Percentiles rank a stretch among this genome's conserved stretches.
Evolutionary conservation across 2,888 invertebrate genomes (phyloP).

Genomic region (Drosophila formosana): DNA sequence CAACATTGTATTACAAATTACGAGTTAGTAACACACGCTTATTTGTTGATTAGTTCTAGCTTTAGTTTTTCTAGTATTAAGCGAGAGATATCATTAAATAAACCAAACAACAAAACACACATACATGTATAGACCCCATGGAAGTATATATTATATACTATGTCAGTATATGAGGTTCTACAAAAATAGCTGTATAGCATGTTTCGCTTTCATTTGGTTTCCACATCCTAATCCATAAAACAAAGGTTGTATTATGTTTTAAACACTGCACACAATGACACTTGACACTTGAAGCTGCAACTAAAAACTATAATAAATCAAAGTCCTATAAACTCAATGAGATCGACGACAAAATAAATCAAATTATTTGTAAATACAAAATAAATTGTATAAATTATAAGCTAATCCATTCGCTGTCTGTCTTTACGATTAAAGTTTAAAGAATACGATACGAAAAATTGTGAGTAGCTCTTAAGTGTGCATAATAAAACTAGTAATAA

Average conservation of each 20-base stretch:
- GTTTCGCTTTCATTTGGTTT: conserved; percentile 48
- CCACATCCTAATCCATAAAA: conserved; percentile 48
- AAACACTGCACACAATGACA: conserved; percentile 48
- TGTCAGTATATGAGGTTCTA: conserved; percentile 29
- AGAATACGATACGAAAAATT: conserved; percentile 63
- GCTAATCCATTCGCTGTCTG: conserved; percentile 56
- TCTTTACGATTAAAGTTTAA: conserved; percentile 50
- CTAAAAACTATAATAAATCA: conserved; percentile 37
- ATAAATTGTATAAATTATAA: conserved; percentile 61
- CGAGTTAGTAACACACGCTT: conserved; percentile 82
- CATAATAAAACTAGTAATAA: conserved; percentile 72
- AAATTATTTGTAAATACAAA: conserved; percentile 55
- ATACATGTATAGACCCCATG: conserved; percentile 4
- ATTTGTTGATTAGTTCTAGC: conserved; percentile 84
- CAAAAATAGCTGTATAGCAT: conserved; percentile 38
- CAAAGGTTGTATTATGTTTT: conserved; percentile 76
- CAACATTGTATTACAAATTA: conserved; percentile 81
- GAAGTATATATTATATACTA: conserved; percentile 2
- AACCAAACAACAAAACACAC: conserved; percentile 34
- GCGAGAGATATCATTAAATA: conserved; percentile 51
- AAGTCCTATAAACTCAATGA: conserved; percentile 64
- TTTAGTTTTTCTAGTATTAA: conserved; percentile 75
- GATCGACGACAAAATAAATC: conserved; percentile 32
- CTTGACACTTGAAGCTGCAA: conserved; percentile 25
- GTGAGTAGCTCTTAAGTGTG: conserved; percentile 77